Base-by-base conservation (phyloP, 37 sponge, comb jelly and placozoan genomes). In the Halisarca cf. caerulea region DNA sequence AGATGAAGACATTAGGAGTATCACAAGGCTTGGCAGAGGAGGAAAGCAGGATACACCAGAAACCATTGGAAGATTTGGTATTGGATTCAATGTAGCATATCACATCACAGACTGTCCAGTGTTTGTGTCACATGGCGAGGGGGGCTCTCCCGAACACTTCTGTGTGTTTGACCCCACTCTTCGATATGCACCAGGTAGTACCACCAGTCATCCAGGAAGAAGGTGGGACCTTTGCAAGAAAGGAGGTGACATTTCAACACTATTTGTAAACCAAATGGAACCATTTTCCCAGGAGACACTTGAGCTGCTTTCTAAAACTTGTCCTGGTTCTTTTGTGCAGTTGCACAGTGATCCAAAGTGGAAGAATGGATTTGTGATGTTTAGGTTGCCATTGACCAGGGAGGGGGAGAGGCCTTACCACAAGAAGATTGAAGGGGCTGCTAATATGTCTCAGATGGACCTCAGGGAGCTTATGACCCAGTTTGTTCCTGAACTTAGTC, bases 71-170 rank as follows among this genome's bases (percentile, higher is more conserved):
- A 78, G 88, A 43, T 95, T 90, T 89, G 95, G 95, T 35, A 89
- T 95, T 71, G 95, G 95, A 23, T 95, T 95, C 79, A 95, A 95
- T 84, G 90, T 89, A 0, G 92, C 88, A 1, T 95, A 95, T 60
- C 92, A 95, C 80, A 51, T 95, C 57, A 95, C 92, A 64, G 95
- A 95, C 54, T 95, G 95, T 69, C 92, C 95, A 34, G 86, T 58
- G 18, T 95, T 91, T 73, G 77, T 95, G 20, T 87, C 94, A 17
- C 87, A 70, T 37, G 24, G 33, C 2, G 58, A 70, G 11, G 74
- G 64, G 36, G 88, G 87, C 28, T 28, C 44, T n/a, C 87, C 90
- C 0, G 83, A 87, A 30, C 59, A 90, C 55, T 83, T 89, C 36
- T 93, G 94, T 87, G 85, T 87, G 59, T 84, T 93, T 54, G 94